Evolutionary conservation across 2,797 vertebrate species (phyloP).

Genomic region (Tinamus major): DNA sequence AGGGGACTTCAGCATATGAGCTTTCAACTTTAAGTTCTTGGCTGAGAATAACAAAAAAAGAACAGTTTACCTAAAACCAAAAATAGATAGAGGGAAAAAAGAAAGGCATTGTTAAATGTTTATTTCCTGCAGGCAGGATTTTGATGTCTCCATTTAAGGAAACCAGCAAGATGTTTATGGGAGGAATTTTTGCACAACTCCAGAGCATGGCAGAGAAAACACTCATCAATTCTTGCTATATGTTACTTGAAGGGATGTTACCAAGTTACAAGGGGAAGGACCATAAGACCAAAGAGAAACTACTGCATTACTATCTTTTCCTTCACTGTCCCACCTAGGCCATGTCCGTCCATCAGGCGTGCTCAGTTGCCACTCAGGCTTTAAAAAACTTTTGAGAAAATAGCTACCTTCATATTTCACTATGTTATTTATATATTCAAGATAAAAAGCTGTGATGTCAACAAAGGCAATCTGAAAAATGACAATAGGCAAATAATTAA

Average conservation of each 20-base stretch:
- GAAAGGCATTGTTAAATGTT: neutral
- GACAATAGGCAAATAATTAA: neutral
- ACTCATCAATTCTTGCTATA: neutral
- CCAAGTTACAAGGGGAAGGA: neutral
- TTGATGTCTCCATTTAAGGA: neutral
- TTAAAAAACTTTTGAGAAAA: neutral
- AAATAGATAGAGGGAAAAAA: rapidly evolving
- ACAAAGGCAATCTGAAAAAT: neutral
- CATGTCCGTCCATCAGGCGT: neutral
- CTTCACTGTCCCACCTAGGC: neutral
- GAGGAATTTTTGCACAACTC: neutral
- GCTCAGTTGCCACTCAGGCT: neutral
- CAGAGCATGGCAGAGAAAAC: neutral
- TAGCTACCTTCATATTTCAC: neutral
- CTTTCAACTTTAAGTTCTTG: neutral
- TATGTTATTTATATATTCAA: neutral
- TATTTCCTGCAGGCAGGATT: neutral
- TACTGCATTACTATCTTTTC: neutral
- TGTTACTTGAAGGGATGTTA: neutral
- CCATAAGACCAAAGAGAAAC: neutral
- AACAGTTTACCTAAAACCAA: neutral
- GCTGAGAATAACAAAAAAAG: neutral
- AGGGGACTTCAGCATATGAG: neutral
- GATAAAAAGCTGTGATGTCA: neutral
- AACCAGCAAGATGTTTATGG: neutral